Evolutionary conservation across 2,888 invertebrate species (phyloP).

Genomic region (Papilio demoleus): DNA sequence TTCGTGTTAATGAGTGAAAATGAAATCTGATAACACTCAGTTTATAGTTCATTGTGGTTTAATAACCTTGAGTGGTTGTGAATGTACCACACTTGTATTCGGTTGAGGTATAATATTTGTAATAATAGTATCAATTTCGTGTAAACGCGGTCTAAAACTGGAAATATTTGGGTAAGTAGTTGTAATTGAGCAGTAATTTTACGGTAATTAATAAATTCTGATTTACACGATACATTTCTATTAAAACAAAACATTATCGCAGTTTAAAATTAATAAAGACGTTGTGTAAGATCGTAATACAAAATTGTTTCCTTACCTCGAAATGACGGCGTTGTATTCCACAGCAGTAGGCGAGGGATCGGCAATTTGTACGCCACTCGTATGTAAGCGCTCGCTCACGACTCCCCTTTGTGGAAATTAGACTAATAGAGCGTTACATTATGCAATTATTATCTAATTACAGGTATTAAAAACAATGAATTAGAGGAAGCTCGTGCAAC

Average conservation of each 20-base stretch:
- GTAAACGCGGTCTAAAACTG: not conserved
- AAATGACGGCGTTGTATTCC: slow-evolving; percentile 35
- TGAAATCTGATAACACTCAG: slow-evolving; percentile 39
- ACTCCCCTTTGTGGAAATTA: slow-evolving; percentile 34
- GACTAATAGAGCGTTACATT: slow-evolving; percentile 28
- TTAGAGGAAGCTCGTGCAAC: slow-evolving; percentile 7
- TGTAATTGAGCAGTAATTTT: not conserved
- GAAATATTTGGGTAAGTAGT: not conserved
- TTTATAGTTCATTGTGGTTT: slow-evolving; percentile 33
- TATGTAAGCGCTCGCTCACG: slow-evolving; percentile 34
- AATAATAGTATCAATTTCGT: not conserved
- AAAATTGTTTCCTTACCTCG: slow-evolving; percentile 51
- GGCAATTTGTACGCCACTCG: slow-evolving; percentile 36
- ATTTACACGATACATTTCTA: not conserved
- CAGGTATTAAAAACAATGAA: not conserved
- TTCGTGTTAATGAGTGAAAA: slow-evolving; percentile 41
- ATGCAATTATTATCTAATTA: slow-evolving; percentile 13
- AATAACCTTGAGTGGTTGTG: slow-evolving; percentile 37
- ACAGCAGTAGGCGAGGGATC: slow-evolving; percentile 28
- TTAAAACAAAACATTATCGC: not conserved
- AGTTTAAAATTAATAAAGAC: slow-evolving; percentile 41
- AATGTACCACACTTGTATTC: slow-evolving; percentile 8
- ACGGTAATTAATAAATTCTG: not conserved
- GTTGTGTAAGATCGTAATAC: slow-evolving; percentile 47
- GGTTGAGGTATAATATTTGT: not conserved